These are phyloP conservation scores for Hippoglossus stenolepis DNA, from an alignment of 2,113 vertebrate genomes.

Conservation along the genomic window DNA sequence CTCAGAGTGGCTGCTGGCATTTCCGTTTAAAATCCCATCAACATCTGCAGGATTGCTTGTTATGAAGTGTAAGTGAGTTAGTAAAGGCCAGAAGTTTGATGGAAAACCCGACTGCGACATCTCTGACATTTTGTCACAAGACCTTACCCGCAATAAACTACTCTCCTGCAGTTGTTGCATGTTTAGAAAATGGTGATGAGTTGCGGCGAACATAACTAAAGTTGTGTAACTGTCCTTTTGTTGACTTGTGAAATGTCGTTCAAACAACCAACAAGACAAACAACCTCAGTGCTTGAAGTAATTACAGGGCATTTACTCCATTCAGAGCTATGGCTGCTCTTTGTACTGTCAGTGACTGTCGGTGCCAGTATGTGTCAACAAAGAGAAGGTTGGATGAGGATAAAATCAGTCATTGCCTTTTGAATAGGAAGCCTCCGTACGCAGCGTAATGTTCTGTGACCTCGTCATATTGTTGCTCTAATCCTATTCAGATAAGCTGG, in stretches of 20 bases:
- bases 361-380: slow-evolving; percentile 9
- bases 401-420: neutral
- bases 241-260: too few relatives aligned
- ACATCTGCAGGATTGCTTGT: neutral
- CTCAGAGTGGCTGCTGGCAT: neutral
- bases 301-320: slow-evolving; percentile 22
- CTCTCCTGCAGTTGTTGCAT: neutral
- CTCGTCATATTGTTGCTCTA: slow-evolving; percentile 22
- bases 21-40: slow-evolving; percentile 7
- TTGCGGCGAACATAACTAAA: too few relatives aligned
- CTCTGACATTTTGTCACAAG: neutral
- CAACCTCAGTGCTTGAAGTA: neutral
- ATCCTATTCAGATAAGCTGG: neutral
- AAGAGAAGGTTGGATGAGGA: slow-evolving; percentile 16
- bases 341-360: neutral
- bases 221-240: too few relatives aligned
- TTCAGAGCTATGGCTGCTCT: slow-evolving; percentile 13
- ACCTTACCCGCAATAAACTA: too few relatives aligned
- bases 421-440: slow-evolving; percentile 5
- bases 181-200: too few relatives aligned
- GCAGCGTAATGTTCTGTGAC: slow-evolving; percentile 1
- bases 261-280: slow-evolving; percentile 9
- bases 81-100: neutral
- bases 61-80: neutral
- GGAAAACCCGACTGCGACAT: neutral